phyloP scores from a whole-genome alignment of 1,140 invertebrate genomes.

The Diabrotica undecimpunctata region DNA sequence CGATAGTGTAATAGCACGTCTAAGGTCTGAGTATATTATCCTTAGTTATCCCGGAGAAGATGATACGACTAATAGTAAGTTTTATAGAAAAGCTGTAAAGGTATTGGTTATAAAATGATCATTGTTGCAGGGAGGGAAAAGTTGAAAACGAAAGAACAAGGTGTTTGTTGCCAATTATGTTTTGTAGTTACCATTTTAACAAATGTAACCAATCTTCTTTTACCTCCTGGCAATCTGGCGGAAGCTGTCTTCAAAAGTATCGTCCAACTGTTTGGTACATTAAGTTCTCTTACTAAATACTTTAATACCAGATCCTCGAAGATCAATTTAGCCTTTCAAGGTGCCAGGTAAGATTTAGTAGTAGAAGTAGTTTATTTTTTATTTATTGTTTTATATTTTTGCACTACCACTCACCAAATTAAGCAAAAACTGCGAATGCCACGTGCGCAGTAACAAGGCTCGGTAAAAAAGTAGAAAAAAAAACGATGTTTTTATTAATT shows the following conservation, averaged over 20 bases:
- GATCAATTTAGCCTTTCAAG: constrained; percentile 50
- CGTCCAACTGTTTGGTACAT: constrained; percentile 47
- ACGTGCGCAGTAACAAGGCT: too few species aligned
- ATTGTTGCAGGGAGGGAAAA: constrained; percentile 41
- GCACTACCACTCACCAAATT: too few species aligned
- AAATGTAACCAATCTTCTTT: constrained; percentile 42
- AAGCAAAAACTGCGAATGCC: too few species aligned
- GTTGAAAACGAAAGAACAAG: constrained; percentile 49
- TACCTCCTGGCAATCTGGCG: constrained; percentile 44
- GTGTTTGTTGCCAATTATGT: constrained; percentile 50
- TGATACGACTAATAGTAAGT: constrained; percentile 39
- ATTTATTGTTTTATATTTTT: too few species aligned
- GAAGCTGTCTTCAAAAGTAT: constrained; percentile 52
- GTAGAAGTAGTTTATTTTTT: background rate
- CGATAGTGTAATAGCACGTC: constrained; percentile 47
- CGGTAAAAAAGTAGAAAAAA: too few species aligned
- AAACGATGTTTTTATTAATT: too few species aligned
- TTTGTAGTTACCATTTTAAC: constrained; percentile 47
- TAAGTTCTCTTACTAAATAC: constrained; percentile 52
- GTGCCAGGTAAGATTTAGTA: constrained; percentile 45
- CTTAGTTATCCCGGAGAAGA: constrained; percentile 38
- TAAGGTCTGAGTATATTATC: constrained; percentile 49
- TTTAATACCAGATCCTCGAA: constrained; percentile 47
- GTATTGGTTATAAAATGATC: constrained; percentile 6
- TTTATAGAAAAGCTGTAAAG: background rate